A percentile compares a stretch with the other conserved stretches of the same genome.
phyloP scores from a whole-genome alignment of 2,888 invertebrate genomes.

The Plagodis dolabraria region DNA sequence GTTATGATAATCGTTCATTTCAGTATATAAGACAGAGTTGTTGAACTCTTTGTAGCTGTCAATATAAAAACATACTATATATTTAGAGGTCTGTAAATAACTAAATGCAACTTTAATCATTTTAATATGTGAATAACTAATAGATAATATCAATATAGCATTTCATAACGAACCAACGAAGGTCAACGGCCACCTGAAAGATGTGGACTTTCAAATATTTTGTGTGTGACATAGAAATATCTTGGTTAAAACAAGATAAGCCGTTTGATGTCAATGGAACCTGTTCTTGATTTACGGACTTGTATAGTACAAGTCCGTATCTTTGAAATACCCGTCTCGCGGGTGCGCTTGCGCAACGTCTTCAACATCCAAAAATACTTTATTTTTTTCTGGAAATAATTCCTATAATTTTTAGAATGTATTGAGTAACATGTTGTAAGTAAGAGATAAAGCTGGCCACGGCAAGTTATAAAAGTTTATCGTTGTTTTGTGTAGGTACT shows the following conservation, averaged over 20 bases:
- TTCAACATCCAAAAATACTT: slow-evolving; percentile 7
- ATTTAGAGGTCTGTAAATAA: no score
- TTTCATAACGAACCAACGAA: slow-evolving; percentile 59
- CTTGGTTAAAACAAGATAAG: slow-evolving; percentile 47
- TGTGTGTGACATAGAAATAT: slow-evolving; percentile 56
- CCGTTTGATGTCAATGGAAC: slow-evolving; percentile 47
- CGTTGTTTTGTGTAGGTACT: slow-evolving; percentile 10
- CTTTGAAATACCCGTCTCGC: slow-evolving; percentile 39
- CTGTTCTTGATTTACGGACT: slow-evolving; percentile 44
- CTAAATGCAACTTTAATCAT: background rate
- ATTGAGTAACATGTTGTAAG: slow-evolving; percentile 10
- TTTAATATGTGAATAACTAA: slow-evolving; percentile 39
- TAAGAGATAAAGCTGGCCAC: slow-evolving; percentile 11
- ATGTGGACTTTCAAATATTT: slow-evolving; percentile 67
- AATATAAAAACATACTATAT: no score
- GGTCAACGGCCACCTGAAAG: slow-evolving; percentile 56
- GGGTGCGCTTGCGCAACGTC: slow-evolving; percentile 30
- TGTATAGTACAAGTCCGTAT: slow-evolving; percentile 14
- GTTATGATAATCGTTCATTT: no score
- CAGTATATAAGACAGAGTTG: no score
- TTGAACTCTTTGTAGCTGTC: no score
- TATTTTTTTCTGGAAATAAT: slow-evolving; percentile 8
- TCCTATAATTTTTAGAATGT: slow-evolving; percentile 16
- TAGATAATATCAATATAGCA: slow-evolving; percentile 43
- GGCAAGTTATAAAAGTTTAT: slow-evolving; percentile 20